These are phyloP conservation scores for Henicopernis longicauda DNA, from an alignment of 2,113 vertebrate genomes.

Conservation along the genomic window DNA sequence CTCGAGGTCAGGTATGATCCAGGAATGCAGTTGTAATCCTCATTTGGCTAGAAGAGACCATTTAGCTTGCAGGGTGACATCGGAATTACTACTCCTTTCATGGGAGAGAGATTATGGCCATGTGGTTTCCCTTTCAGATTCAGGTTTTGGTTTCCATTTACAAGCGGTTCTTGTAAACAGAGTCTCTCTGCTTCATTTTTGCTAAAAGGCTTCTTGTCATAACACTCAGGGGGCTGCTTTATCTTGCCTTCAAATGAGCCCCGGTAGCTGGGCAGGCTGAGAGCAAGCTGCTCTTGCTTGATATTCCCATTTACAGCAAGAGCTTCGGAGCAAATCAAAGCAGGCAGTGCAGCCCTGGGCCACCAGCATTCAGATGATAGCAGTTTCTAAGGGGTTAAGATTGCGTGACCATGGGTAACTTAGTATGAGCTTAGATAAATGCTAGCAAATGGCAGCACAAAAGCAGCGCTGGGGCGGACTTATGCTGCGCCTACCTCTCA, in stretches of 20 bases:
- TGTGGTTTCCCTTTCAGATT: constrained; percentile 54
- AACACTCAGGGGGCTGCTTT: constrained; percentile 32
- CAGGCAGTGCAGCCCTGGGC: not conserved
- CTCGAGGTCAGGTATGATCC: not conserved
- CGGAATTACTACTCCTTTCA: constrained; percentile 41
- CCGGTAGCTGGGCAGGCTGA: constrained; percentile 2
- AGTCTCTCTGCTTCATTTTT: constrained; percentile 37
- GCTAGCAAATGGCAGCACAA: not conserved
- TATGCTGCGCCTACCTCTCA: not conserved
- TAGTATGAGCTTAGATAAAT: rapidly evolving
- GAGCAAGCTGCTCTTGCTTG: not conserved
- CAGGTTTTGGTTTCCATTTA: constrained; percentile 41
- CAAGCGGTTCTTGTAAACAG: constrained; percentile 47
- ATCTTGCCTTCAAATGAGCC: not conserved
- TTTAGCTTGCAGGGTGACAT: constrained; percentile 23
- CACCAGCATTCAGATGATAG: not conserved
- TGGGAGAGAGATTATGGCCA: constrained; percentile 17
- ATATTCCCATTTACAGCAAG: not conserved
- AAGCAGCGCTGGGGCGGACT: not conserved
- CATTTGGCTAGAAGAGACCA: not conserved
- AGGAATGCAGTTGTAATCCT: constrained; percentile 24
- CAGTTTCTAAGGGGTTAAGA: not conserved
- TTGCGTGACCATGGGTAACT: not conserved
- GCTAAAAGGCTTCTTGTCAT: constrained; percentile 56
- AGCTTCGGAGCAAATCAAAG: not conserved